Percentiles rank a stretch among this genome's conserved stretches.
phyloP scores from a whole-genome alignment of 2,888 invertebrate genomes.

The Sturmia bella region DNA sequence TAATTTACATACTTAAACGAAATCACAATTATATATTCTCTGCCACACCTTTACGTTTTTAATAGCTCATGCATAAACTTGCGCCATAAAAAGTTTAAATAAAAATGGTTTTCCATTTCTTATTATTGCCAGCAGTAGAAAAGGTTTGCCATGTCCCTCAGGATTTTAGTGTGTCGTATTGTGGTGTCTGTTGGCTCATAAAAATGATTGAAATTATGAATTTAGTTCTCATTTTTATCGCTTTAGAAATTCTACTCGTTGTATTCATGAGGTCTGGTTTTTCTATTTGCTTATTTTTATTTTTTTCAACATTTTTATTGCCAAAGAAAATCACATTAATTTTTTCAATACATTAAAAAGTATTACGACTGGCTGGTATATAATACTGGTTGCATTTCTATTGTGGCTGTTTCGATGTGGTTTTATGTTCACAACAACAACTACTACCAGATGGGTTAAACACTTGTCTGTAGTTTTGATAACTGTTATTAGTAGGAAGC shows the following conservation, averaged over 20 bases:
- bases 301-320: constrained; percentile 34
- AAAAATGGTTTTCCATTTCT: constrained; percentile 21
- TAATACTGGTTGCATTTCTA: background rate
- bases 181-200: constrained; percentile 15
- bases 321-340: constrained; percentile 45
- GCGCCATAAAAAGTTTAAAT: constrained; percentile 25
- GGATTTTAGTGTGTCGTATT: background rate
- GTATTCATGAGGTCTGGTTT: too few relatives aligned
- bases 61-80: constrained; percentile 28
- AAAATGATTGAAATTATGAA: constrained; percentile 63
- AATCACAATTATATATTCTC: background rate
- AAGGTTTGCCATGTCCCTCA: background rate
- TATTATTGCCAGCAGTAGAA: background rate
- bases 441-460: constrained; percentile 36
- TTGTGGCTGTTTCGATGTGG: background rate
- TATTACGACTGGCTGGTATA: background rate
- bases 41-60: constrained; percentile 24
- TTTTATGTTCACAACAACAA: background rate
- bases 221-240: constrained; percentile 31
- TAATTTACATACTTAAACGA: too few relatives aligned
- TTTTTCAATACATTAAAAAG: constrained; percentile 41
- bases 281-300: constrained; percentile 17
- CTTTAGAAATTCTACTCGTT: constrained; percentile 22
- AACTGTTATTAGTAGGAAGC: constrained; percentile 63
- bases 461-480: constrained; percentile 53